Conservation (phyloP, 2,888 invertebrate species). For the Morpho achilles region DNA sequence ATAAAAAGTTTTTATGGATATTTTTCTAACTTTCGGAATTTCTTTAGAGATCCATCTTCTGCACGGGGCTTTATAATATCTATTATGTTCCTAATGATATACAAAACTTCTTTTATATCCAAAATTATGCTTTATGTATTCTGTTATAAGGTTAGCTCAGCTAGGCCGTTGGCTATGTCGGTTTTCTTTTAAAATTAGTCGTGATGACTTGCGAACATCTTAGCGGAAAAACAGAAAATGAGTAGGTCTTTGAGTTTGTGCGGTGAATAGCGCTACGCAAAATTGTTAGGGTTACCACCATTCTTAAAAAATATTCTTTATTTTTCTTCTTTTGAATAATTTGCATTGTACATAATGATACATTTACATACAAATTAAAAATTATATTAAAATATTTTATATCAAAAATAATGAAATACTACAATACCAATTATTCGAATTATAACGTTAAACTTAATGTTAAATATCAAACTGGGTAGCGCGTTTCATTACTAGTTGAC, state of each 20-base stretch:
- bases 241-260: conserved; percentile 11
- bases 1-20: too few relatives aligned
- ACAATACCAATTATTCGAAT: too few relatives aligned
- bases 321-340: neutral
- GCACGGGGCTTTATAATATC: conserved; percentile 2
- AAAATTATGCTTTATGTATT: conserved; percentile 7
- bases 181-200: conserved; percentile 35
- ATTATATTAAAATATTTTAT: too few relatives aligned
- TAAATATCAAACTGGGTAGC: too few relatives aligned
- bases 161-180: conserved; percentile 8
- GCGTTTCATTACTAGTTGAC: too few relatives aligned
- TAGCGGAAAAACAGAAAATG: conserved; percentile 28
- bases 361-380: too few relatives aligned
- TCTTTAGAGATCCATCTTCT: too few relatives aligned
- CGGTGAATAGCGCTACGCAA: conserved; percentile 17
- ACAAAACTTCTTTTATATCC: conserved; percentile 1
- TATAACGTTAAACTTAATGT: too few relatives aligned
- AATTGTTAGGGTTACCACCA: conserved; percentile 4
- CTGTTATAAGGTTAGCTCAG: neutral
- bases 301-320: neutral
- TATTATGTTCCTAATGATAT: conserved; percentile 4
- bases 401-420: too few relatives aligned
- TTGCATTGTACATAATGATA: neutral
- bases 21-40: too few relatives aligned
- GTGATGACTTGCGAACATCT: conserved; percentile 37